Evolutionary conservation across 1,140 invertebrate species (phyloP), one percentile per base, ranked within the genome.

Genomic region (Oreohelix idahoensis): DNA sequence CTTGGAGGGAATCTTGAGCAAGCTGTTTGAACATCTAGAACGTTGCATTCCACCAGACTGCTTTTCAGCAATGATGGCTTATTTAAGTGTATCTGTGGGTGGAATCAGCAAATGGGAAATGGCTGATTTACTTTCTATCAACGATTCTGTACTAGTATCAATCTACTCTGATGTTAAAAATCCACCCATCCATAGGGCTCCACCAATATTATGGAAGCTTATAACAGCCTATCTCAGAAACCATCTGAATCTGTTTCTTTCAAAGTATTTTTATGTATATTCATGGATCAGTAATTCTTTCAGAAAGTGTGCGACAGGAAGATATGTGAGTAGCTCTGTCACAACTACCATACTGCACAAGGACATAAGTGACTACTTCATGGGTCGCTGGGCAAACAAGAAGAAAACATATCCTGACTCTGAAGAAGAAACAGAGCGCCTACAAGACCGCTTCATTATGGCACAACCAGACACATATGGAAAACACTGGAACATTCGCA

Each of bases 401-500:
- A 80, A 84, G 85, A 38, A 79, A 81, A 70, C 80, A 80, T 84
- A 83, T 87, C 83, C 86, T 82, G 82, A 86, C 88, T 66, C 79
- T 79, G n/a, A 73, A 29, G 32, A 51, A 77, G 70, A 83, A 79
- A 63, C 80, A 66, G 85, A 73, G 82, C 83, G 66, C 1, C 42
- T 51, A 8, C 77, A 85, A 73, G 85, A 88, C 36, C 79, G 86
- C 13, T 88, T 85, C 69, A 87, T 91, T 38, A 71, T 90, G 1
- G 81, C 88, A 20, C 89, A 91, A 81, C 88, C 89, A 35, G 83
- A 88, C 26, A 81, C 78, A 11, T 86, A 74, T 79, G 85, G 82
- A 93, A 93, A 49, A 89, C 95, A 95, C 89, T 95, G 95, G 89
- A 96, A 96, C 91, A 94, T 94, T 29, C 93, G 96, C 90, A 96